A percentile compares a stretch with the other conserved stretches of the same genome.
Evolutionary conservation across 2,888 invertebrate genomes (phyloP).

Genomic region (Trypoxylon attenuatum): DNA sequence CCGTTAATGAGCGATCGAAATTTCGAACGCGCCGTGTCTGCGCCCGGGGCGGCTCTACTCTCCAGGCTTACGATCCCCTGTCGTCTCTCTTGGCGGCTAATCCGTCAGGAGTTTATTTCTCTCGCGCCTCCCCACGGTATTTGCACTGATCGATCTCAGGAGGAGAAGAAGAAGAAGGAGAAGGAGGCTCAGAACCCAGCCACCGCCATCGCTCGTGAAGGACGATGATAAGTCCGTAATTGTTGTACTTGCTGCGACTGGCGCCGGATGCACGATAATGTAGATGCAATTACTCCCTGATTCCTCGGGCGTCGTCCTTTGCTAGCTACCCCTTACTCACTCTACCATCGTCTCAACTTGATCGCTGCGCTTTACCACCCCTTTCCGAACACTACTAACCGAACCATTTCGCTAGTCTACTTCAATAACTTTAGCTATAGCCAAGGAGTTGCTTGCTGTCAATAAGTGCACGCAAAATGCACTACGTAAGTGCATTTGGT

Average conservation of each 20-base stretch:
- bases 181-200: too few relatives aligned
- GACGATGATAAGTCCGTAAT: constrained; percentile 60
- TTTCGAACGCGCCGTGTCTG: constrained; percentile 47
- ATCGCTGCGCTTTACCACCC: background rate
- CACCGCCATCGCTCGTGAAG: too few relatives aligned
- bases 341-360: background rate
- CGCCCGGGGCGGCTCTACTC: constrained; percentile 27
- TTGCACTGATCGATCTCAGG: constrained; percentile 54
- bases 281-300: constrained; percentile 59
- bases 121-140: constrained; percentile 34
- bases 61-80: too few relatives aligned
- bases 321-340: constrained; percentile 1
- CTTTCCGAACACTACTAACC: background rate
- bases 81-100: too few relatives aligned
- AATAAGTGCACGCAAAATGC: background rate
- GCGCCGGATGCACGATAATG: constrained; percentile 47
- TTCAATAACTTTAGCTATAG: background rate
- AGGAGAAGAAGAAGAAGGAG: too few relatives aligned
- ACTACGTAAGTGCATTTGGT: background rate
- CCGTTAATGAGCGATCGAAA: constrained; percentile 59
- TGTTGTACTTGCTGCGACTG: constrained; percentile 60
- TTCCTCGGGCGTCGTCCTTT: constrained; percentile 20
- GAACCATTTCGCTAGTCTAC: background rate
- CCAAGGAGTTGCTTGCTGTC: background rate
- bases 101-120: constrained; percentile 34